Percentiles rank a stretch among this genome's conserved stretches.
Conservation (phyloP, 2,797 vertebrate genomes). For the Chaetophractus vellerosus region DNA sequence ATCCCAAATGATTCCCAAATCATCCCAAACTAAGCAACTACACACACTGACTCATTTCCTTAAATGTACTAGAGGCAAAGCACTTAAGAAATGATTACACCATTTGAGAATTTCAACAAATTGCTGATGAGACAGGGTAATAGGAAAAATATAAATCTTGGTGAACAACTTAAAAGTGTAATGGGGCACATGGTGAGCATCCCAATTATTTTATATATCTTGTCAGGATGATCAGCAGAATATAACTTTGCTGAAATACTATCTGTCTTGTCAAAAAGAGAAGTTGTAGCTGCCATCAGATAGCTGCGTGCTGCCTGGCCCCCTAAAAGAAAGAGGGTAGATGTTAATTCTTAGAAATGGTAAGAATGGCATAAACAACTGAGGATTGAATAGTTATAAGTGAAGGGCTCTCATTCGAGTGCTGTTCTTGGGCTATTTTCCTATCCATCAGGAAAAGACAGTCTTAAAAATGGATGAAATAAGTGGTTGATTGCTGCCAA, state of each 20-base stretch:
- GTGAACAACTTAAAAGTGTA: constrained; percentile 65
- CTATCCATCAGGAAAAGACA: neutral
- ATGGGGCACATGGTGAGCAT: neutral
- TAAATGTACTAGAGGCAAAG: constrained; percentile 59
- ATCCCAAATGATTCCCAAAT: neutral
- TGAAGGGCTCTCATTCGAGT: neutral
- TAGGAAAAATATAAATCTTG: constrained; percentile 68
- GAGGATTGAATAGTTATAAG: neutral
- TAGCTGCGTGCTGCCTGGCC: neutral
- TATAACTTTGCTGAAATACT: constrained; percentile 67
- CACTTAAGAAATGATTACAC: constrained; percentile 56
- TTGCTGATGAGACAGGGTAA: constrained; percentile 55
- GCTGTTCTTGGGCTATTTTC: neutral
- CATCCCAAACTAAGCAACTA: constrained; percentile 61
- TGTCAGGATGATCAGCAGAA: constrained; percentile 71
- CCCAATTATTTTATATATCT: constrained; percentile 57
- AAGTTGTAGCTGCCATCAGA: constrained; percentile 51
- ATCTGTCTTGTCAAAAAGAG: constrained; percentile 78
- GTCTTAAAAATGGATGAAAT: neutral
- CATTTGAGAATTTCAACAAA: constrained; percentile 65
- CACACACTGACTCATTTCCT: constrained; percentile 30
- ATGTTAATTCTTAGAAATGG: neutral
- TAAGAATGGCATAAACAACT: neutral
- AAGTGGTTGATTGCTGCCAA: too few species aligned
- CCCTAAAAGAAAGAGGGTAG: neutral